Evolutionary conservation across 23 tunicate genomes (phyloP), one percentile per base, ranked within the genome.

Genomic region (Pegea sp.): DNA sequence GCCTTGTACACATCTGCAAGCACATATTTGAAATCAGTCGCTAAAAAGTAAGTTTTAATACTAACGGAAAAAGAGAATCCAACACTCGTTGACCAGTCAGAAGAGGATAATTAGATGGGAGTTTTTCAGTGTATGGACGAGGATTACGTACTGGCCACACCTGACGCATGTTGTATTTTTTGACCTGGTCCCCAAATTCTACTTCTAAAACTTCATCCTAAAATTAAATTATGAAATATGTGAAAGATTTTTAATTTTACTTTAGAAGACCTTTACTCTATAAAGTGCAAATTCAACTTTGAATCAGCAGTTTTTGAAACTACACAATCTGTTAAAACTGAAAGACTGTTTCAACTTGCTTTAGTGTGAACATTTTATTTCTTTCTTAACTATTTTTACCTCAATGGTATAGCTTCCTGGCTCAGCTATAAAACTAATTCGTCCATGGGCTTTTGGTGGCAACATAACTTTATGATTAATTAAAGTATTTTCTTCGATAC

Each of bases 121-220:
- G 70, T 50, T 89, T 89, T 48, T 89, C 98, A n/a, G 93, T 60
- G 42, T 67, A 72, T n/a, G 98, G 98, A n/a, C 98, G 74, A 44
- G 98, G 98, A 31, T 77, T 78, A 42, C 98, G 79, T 28, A 90
- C 92, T 3, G 98, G 92, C 92, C 99, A 78, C 30, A 78, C 76
- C 60, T 90, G 99, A 61, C 72, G 33, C 99, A 90, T 90, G 48
- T 70, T 54, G 52, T 67, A 75, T 51, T 67, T 72, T 58, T 68
- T 69, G 22, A 58, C 61, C 30, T 44, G 29, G 0, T 86, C 99
- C 34, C 78, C 77, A 56, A 90, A 78, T 23, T 78, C 81, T 16
- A 90, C 80, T 78, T 78, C 93, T 28, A 90, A 50, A 7, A 90
- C 81, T 0, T 48, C 58, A 44, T 84, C 95, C 95, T 84, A 59